Evolutionary conservation across 2,113 vertebrate genomes (phyloP), one percentile per base, ranked within the genome.

Genomic region (Cyprinus carpio): DNA sequence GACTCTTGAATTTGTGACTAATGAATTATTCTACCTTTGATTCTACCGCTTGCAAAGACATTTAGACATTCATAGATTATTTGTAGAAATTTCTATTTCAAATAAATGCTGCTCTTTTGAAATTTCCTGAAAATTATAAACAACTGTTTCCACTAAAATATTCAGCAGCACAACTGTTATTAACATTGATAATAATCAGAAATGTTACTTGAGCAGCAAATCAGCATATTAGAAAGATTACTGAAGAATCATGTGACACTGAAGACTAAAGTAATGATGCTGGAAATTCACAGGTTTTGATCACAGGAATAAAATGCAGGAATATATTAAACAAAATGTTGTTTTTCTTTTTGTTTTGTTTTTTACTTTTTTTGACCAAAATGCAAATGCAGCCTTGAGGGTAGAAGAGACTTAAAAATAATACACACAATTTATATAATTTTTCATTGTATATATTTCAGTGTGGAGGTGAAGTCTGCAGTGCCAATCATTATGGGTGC

Each of bases 401-500:
- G 3, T 15, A 18, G 6, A 29, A 65, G 29, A 18, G 6, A 31
- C 64, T 18, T 49, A 13, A 13, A 12, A 13, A 43, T 10, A 10
- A 10, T 10, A 10, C 13, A 46, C 12, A 46, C 1, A 12, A 15
- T 49, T 1, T 13, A 4, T n/a, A 25, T 74, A 2, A 25, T 75
- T 75, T 5, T 40, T n/a, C 4, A 34, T 23, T 72, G 69, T 49
- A 15, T 49, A 15, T 15, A 49, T 90, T 79, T 13, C 87, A 99
- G 98, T 99, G 92, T 99, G 88, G 91, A 93, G 0, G 98, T 99
- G 6, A 64, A 82, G 83, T 90, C 95, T 1, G 98, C 97, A 0
- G 96, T 99, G 88, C 98, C 98, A 1, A 96, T 99, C 84, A 95
- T 99, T 79, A 99, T 99, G 98, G 98, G 98, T 2, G 97, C 97